Base-by-base conservation (phyloP, 2,888 invertebrate species). In the Tipula helvola region DNA sequence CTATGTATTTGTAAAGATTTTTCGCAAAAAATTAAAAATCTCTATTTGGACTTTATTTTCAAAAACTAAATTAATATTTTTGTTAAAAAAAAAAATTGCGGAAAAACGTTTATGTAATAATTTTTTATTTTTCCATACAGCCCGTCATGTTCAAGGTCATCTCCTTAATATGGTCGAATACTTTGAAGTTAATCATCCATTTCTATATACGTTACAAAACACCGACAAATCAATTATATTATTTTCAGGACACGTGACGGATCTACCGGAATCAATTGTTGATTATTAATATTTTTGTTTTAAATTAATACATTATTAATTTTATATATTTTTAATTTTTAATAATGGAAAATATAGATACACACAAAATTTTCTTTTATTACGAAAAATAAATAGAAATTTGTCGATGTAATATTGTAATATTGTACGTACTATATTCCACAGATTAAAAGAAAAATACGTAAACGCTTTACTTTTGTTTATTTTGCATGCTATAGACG, bases 151-250 rank as follows among this genome's bases (percentile, higher is more conserved):
- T 84, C 36, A 84, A 84, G 84, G 41, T 84, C 41, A 36, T 84
- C 41, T 36, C 10, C 84, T 84, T n/a, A 84, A 84, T 84, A 84
- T 84, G 84, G 10, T 7, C n/a, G 84, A 84, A 39, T 84, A 84
- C 41, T 84, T 84, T 84, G 84, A 84, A 84, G 84, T 84, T 39
- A 16, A 84, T 41, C 84, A 39, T 41, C 84, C 84, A 41, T 84
- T 84, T 41, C 16, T 84, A 39, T 84, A 84, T 39, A 84, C 41
- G 18, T n/a, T 84, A 39, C 39, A 36, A 84, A 16, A 84, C 41
- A 16, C 39, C 36, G 16, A 36, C 3, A 39, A 39, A 84, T 84
- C 41, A n/a, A 84, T 16, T 84, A 84, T 41, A 84, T 84, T 39
- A 39, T 39, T 84, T 41, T 5, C 41, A 84, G 84, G 39, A 84